phyloP scores from a whole-genome alignment of 2,113 vertebrate genomes.

The Semnornis frantzii region DNA sequence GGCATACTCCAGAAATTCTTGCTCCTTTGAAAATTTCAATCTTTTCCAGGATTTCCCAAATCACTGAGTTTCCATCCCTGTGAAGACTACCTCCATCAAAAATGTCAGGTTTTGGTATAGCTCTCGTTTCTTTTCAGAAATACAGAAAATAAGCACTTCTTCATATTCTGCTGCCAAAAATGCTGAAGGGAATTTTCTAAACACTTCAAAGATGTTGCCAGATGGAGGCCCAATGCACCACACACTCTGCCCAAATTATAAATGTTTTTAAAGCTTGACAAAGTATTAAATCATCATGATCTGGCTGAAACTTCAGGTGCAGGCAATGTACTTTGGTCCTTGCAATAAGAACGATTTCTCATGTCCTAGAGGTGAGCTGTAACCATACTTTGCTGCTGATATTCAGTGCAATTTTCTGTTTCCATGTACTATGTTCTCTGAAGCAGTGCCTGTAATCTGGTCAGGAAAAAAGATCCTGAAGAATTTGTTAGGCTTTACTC shows the following conservation, averaged over 20 bases:
- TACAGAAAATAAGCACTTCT: background rate
- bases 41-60: background rate
- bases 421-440: background rate
- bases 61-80: background rate
- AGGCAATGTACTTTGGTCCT: background rate
- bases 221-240: background rate
- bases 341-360: background rate
- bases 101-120: background rate
- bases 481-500: background rate
- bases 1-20: background rate
- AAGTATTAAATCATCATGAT: background rate
- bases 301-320: background rate
- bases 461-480: background rate
- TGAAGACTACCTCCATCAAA: background rate
- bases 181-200: background rate
- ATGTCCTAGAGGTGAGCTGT: background rate
- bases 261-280: background rate
- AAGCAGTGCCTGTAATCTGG: background rate
- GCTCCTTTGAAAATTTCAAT: background rate
- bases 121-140: background rate
- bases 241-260: background rate
- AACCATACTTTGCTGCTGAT: background rate
- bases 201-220: background rate
- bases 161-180: background rate
- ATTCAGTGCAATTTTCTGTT: background rate